phyloP scores from a whole-genome alignment of 2,797 vertebrate genomes.

The Gymnoscopelus microlampas region DNA sequence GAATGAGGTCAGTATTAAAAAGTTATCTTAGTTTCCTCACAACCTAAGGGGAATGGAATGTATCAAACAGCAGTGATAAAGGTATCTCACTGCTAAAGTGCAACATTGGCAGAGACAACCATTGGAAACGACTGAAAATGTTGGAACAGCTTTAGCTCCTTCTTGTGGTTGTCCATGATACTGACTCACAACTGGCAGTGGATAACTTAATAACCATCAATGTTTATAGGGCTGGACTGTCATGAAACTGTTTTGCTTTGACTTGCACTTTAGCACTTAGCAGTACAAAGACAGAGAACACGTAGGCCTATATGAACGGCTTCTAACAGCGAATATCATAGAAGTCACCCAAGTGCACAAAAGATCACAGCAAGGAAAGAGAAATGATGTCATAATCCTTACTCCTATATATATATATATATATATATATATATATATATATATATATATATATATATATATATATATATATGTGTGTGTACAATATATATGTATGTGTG shows the following conservation, averaged over 20 bases:
- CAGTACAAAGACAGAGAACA: slow-evolving; percentile 24
- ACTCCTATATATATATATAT: slow-evolving; percentile 28
- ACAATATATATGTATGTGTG: too few relatives aligned
- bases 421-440: slow-evolving; percentile 35
- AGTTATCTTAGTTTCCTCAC: background rate
- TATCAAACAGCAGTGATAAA: slow-evolving; percentile 43
- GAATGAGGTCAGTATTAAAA: background rate
- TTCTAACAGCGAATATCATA: slow-evolving; percentile 21
- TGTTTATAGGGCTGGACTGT: background rate
- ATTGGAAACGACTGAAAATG: background rate
- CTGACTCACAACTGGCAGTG: slow-evolving; percentile 56
- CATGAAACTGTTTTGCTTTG: slow-evolving; percentile 7
- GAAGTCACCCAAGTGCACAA: slow-evolving; percentile 50
- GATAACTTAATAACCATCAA: slow-evolving; percentile 12
- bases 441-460: too few relatives aligned
- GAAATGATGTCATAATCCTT: slow-evolving; percentile 28
- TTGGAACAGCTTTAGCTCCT: slow-evolving; percentile 47
- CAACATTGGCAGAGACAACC: slow-evolving; percentile 26
- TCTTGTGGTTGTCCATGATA: slow-evolving; percentile 66
- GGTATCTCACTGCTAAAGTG: slow-evolving; percentile 27
- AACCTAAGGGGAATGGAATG: slow-evolving; percentile 55
- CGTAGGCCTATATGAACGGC: background rate
- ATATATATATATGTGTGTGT: too few relatives aligned
- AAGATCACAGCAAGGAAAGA: slow-evolving; percentile 49
- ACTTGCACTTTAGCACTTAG: slow-evolving; percentile 24